Conservation (phyloP, 1,140 invertebrate genomes). For the Trichogramma pretiosum region DNA sequence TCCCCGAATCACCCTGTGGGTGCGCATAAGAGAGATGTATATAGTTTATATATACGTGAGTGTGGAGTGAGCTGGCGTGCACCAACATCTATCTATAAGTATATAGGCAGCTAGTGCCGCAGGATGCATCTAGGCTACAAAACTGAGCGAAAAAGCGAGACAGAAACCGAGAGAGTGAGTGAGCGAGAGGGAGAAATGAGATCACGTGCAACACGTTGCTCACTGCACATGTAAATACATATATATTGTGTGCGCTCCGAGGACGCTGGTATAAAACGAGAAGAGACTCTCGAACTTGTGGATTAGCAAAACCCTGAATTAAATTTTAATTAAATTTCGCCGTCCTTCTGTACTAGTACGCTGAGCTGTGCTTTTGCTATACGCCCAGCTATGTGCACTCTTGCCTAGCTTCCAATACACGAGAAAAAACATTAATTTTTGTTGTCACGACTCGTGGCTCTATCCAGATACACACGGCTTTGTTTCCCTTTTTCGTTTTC, state of each 20-base stretch:
- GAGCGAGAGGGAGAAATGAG: not conserved
- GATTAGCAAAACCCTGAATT: constrained; percentile 37
- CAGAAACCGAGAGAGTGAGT: not conserved
- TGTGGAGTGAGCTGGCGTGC: not conserved
- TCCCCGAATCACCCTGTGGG: constrained; percentile 24
- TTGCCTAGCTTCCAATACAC: not conserved
- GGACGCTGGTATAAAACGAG: too few relatives aligned
- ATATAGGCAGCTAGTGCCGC: constrained; percentile 8
- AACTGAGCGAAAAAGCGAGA: not conserved
- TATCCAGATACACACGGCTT: too few relatives aligned
- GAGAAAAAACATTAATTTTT: constrained; percentile 1
- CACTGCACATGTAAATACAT: too few relatives aligned
- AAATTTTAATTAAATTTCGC: constrained; percentile 39
- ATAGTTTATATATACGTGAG: too few relatives aligned
- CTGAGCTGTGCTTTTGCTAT: not conserved
- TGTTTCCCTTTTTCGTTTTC: not conserved
- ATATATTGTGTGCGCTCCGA: too few relatives aligned
- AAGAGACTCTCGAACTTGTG: constrained; percentile 26
- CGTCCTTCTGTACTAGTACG: not conserved
- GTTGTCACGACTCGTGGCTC: not conserved
- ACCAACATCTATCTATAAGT: not conserved
- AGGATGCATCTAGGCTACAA: constrained; percentile 15
- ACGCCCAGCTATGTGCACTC: not conserved
- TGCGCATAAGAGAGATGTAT: too few relatives aligned
- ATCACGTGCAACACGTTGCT: constrained; percentile 1